Base-by-base conservation (phyloP, 2,888 invertebrate species). In the Luperina nickerlii region DNA sequence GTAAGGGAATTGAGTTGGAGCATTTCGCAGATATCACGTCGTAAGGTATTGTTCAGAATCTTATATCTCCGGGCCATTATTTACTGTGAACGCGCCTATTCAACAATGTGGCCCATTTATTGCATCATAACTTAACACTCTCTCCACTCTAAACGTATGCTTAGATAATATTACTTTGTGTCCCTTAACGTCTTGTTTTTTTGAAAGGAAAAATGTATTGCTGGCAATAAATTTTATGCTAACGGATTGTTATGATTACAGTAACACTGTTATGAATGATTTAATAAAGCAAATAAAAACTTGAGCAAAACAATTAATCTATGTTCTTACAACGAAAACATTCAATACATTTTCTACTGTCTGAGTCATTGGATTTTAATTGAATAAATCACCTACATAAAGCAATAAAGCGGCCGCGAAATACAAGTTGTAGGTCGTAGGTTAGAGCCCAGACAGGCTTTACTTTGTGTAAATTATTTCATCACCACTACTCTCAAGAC, bases 1-100 rank as follows among this genome's bases (percentile, higher is more conserved):
- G 94, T 93, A 91, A 90, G 92, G 90, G 92, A 95, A 96, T 95
- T 95, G 95, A 96, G 95, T 89, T 86, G 82, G 83, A 90, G 82
- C 81, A 85, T 83, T 82, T 87, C 27, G 79, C 38, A 86, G 86
- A 89, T 86, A 86, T 83, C 76, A 76, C 74, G 83, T 86, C 80
- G 88, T 88, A 87, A 89, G 82, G 78, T 90, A 91, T 90, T 89
- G 89, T 89, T 83, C 82, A 84, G 85, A 87, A 89, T 87, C 85
- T 88, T 88, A 88, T 90, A 87, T 88, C 85, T 88, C 60, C 27
- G 54, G 54, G 78, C 82, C 88, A 86, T 89, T 85, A 90, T 87
- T 90, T 88, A 90, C 81, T 81, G 73, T 57, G 77, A 84, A 78
- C 82, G 77, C 78, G 87, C 84, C 84, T 86, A 82, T 86, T 88